Percentiles rank a stretch among this genome's conserved stretches.
Conservation (phyloP, 2,797 vertebrate genomes). For the Cynodonichthys magdalenae region DNA sequence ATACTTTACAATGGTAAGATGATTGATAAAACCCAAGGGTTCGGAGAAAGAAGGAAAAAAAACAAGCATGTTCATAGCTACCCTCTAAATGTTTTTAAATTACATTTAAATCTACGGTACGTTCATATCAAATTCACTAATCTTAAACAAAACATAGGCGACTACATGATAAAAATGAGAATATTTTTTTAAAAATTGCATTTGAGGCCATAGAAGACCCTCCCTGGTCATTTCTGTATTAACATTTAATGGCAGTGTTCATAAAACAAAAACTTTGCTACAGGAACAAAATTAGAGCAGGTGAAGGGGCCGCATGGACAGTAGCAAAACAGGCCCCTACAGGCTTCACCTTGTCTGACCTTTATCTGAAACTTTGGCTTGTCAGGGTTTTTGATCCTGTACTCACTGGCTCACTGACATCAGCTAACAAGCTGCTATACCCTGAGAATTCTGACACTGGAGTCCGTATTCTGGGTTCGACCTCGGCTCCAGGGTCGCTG, state of each 20-base stretch:
- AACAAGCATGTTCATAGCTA: constrained; percentile 80
- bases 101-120: constrained; percentile 92
- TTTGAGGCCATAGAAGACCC: constrained; percentile 97
- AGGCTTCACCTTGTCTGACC: constrained; percentile 83
- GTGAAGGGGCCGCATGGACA: constrained; percentile 55
- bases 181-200: constrained; percentile 87
- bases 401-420: constrained; percentile 97
- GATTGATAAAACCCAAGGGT: constrained; percentile 94
- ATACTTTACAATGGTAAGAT: constrained; percentile 90
- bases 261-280: constrained; percentile 78
- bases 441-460: constrained; percentile 99
- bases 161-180: constrained; percentile 86
- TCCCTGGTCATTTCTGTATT: constrained; percentile 94
- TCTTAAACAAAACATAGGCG: constrained; percentile 85
- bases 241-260: constrained; percentile 99
- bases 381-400: constrained; percentile 98
- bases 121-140: constrained; percentile 83
- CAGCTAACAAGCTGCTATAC: constrained; percentile 99
- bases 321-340: constrained; percentile 77
- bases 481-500: constrained; percentile 90
- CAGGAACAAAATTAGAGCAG: constrained; percentile 80
- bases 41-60: constrained; percentile 78
- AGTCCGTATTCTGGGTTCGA: constrained; percentile 97
- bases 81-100: constrained; percentile 88
- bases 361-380: constrained; percentile 99